Conservation (phyloP, 2,113 vertebrate species). For the Sylvicapra grimmia region DNA sequence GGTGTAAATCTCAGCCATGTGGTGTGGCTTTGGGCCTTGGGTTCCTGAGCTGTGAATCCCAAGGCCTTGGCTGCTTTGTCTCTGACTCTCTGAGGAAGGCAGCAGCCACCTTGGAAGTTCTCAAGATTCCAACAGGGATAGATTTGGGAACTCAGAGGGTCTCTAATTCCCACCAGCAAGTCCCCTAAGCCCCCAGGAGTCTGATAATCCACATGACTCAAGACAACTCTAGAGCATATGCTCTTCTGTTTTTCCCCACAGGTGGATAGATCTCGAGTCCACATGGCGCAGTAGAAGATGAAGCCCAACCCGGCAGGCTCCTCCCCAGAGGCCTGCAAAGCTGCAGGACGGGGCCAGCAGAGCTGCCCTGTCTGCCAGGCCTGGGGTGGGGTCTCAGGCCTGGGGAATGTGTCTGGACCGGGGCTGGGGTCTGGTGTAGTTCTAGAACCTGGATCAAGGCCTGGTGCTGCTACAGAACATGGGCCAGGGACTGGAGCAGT, state of each 20-base stretch:
- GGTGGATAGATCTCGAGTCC: neutral
- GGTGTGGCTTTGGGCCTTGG: neutral
- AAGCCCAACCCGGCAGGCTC: slow-evolving; percentile 6
- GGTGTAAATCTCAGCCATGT: neutral
- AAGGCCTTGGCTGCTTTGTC: neutral
- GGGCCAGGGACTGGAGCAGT: neutral
- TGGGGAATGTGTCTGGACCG: neutral
- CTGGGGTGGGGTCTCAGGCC: slow-evolving; percentile 13
- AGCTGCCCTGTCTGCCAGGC: slow-evolving; percentile 59
- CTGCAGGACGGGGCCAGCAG: neutral
- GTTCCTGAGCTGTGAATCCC: neutral
- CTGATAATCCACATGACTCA: neutral
- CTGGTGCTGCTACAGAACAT: neutral
- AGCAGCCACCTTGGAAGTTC: neutral
- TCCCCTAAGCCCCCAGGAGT: neutral
- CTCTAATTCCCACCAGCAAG: neutral
- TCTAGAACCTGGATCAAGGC: neutral
- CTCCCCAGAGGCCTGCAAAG: slow-evolving; percentile 21
- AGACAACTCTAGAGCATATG: neutral
- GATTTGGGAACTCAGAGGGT: neutral
- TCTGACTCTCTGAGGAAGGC: neutral
- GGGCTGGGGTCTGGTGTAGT: neutral
- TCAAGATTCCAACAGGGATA: neutral
- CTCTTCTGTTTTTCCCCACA: neutral
- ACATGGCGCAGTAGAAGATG: slow-evolving; percentile 31